phyloP scores from a whole-genome alignment of 2,888 invertebrate species.

The Drosophila formosana region DNA sequence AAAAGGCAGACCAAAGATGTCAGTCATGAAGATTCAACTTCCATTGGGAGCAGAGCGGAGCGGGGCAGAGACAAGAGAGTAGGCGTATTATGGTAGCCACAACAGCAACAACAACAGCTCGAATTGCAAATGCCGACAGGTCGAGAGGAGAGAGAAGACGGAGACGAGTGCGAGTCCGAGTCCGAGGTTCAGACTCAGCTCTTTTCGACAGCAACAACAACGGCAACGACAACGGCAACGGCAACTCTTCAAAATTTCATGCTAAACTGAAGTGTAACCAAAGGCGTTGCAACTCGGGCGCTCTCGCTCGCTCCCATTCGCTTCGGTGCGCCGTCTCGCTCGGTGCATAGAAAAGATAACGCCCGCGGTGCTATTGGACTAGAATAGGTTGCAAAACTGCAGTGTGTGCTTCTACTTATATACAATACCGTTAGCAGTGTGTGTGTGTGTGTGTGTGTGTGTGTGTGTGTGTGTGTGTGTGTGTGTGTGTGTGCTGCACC shows the following conservation, averaged over 20 bases:
- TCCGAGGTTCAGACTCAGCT: constrained; percentile 10
- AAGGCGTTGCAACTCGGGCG: constrained; percentile 71
- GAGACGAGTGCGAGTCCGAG: not conserved
- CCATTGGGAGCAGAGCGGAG: not conserved
- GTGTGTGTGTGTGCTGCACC: constrained; percentile 56
- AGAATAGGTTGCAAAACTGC: constrained; percentile 83
- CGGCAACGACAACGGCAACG: constrained; percentile 48
- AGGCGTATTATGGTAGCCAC: constrained; percentile 59
- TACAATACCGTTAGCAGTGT: constrained; percentile 74
- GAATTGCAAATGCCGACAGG: constrained; percentile 52
- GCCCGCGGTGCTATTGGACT: constrained; percentile 75
- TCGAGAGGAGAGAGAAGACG: constrained; percentile 19
- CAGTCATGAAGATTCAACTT: constrained; percentile 32
- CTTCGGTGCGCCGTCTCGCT: constrained; percentile 13
- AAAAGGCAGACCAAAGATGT: constrained; percentile 62
- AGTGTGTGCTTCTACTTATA: constrained; percentile 52
- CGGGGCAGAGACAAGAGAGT: not conserved
- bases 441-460: constrained; percentile 18
- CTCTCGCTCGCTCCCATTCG: not conserved
- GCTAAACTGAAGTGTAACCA: constrained; percentile 82
- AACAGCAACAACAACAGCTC: constrained; percentile 36
- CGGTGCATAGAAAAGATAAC: constrained; percentile 83
- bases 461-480: constrained; percentile 31
- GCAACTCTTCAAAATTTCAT: constrained; percentile 79
- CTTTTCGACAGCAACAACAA: constrained; percentile 31